A percentile compares a stretch with the other conserved stretches of the same genome.
phyloP scores from a whole-genome alignment of 2,113 vertebrate species.

The Hirundichthys speculiger region DNA sequence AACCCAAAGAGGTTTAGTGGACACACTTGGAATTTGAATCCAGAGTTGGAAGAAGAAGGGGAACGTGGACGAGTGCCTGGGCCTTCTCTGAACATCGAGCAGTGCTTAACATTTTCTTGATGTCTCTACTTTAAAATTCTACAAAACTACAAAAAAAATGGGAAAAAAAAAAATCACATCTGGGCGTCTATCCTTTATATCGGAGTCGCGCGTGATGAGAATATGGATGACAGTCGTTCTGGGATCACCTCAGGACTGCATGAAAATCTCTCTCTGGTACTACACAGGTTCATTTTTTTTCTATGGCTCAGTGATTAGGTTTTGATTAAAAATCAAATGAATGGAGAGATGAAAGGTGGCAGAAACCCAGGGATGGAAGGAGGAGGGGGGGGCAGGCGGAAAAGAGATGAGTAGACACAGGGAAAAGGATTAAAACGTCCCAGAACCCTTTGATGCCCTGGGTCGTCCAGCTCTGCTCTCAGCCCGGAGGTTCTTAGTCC shows the following conservation, averaged over 20 bases:
- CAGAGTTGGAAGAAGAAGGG: no score
- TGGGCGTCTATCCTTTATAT: background rate
- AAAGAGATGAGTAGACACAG: conserved; percentile 34
- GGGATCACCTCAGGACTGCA: background rate
- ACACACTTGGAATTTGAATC: no score
- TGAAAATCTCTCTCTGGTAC: background rate
- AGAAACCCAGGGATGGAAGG: conserved; percentile 6
- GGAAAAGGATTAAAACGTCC: conserved; percentile 44
- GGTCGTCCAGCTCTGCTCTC: conserved; percentile 39
- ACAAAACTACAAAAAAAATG: no score
- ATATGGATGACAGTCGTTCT: background rate
- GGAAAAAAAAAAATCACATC: no score
- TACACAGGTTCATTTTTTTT: background rate
- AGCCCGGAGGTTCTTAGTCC: conserved; percentile 59
- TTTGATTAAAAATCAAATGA: conserved; percentile 35
- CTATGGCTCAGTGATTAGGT: conserved; percentile 18
- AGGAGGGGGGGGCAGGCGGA: conserved; percentile 25
- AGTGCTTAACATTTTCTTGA: no score
- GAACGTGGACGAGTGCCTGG: no score
- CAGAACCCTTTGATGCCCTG: conserved; percentile 49
- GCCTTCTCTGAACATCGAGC: no score
- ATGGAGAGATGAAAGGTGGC: conserved; percentile 31
- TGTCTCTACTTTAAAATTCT: no score
- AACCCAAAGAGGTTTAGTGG: no score
- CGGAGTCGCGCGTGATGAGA: no score